Percentiles rank a stretch among this genome's conserved stretches.
phyloP scores from a whole-genome alignment of 2,113 vertebrate species.

The Pelmatolapia mariae region DNA sequence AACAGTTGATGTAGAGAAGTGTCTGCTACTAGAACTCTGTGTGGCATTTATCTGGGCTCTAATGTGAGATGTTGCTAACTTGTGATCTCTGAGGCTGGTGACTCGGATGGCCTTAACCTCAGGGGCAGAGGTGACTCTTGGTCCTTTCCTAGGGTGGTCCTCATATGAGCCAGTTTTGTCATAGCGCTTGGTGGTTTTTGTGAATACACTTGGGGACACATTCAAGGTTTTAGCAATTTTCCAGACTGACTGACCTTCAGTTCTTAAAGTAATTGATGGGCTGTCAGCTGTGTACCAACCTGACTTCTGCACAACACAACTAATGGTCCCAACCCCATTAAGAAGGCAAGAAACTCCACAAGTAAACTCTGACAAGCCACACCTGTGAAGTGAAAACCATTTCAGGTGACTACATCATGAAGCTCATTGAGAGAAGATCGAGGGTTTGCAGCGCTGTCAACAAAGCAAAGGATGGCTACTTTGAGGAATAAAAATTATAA shows the following conservation, averaged over 20 bases:
- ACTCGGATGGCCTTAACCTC: background rate
- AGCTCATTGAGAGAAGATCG: background rate
- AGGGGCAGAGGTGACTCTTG: background rate
- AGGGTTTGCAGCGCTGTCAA: background rate
- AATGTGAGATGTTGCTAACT: background rate
- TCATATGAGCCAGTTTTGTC: background rate
- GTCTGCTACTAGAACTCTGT: background rate
- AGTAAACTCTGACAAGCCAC: background rate
- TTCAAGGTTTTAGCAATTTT: background rate
- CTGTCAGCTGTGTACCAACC: background rate
- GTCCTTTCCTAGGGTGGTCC: background rate
- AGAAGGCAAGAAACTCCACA: background rate
- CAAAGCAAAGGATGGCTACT: background rate
- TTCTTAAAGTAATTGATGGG: background rate
- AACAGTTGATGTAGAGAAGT: background rate
- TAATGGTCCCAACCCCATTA: rapidly evolving
- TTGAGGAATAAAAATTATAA: background rate
- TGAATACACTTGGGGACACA: background rate
- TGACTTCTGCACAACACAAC: background rate
- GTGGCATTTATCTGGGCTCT: background rate
- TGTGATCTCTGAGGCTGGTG: background rate
- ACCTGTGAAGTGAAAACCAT: background rate
- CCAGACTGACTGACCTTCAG: background rate
- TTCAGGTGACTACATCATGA: background rate
- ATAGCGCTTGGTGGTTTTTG: background rate